A percentile compares a stretch with the other conserved stretches of the same genome.
phyloP scores from a whole-genome alignment of 2,888 invertebrate genomes.

The Amiota mariae region DNA sequence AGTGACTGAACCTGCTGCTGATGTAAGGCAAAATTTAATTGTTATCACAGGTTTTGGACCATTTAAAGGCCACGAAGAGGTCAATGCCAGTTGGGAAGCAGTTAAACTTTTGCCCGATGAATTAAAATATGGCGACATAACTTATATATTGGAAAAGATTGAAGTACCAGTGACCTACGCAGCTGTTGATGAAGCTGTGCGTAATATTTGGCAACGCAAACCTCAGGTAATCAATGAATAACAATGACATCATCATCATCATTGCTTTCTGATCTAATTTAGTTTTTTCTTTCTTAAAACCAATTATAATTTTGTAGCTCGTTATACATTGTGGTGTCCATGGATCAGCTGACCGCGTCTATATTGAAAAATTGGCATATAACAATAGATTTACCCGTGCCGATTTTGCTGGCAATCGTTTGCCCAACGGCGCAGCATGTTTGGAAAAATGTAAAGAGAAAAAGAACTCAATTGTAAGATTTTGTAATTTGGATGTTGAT shows the following conservation, averaged over 20 bases:
- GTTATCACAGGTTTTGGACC: slow-evolving; percentile 86
- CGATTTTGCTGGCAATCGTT: slow-evolving; percentile 65
- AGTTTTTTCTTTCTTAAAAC: slow-evolving; percentile 16
- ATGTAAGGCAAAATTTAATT: slow-evolving; percentile 54
- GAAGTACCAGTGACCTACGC: slow-evolving; percentile 80
- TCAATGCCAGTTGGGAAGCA: slow-evolving; percentile 87
- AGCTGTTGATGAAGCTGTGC: slow-evolving; percentile 77
- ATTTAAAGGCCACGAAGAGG: slow-evolving; percentile 77
- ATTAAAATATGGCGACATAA: slow-evolving; percentile 64
- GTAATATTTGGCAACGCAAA: slow-evolving; percentile 78
- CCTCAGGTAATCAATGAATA: slow-evolving; percentile 76
- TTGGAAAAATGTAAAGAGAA: slow-evolving; percentile 53
- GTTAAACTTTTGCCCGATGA: slow-evolving; percentile 77
- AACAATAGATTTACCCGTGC: slow-evolving; percentile 69
- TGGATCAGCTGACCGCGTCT: slow-evolving; percentile 64
- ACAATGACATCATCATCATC: not conserved
- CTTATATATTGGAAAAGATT: slow-evolving; percentile 75
- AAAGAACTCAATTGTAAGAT: slow-evolving; percentile 53
- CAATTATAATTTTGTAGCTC: too few relatives aligned
- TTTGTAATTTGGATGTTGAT: slow-evolving; percentile 67
- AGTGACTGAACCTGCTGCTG: not conserved
- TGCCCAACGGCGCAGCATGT: slow-evolving; percentile 54
- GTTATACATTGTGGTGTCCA: slow-evolving; percentile 73
- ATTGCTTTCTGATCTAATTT: not conserved
- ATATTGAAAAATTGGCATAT: slow-evolving; percentile 71